These are phyloP conservation scores for Malurus splendens DNA, from an alignment of 2,797 vertebrate genomes.

Conservation along the genomic window DNA sequence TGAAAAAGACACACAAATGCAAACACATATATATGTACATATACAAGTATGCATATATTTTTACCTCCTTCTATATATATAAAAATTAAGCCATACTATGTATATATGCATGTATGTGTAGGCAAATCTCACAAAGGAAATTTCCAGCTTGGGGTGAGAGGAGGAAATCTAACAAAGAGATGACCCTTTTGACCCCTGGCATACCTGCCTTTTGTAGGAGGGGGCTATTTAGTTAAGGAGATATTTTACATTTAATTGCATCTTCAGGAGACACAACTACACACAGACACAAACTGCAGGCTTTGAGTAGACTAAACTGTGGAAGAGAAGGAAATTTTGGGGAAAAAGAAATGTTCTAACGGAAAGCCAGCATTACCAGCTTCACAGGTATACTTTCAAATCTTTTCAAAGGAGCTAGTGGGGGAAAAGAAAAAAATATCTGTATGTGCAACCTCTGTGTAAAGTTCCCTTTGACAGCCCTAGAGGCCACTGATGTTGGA, in stretches of 20 bases:
- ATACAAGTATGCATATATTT: background rate
- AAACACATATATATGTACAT: background rate
- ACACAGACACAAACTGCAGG: background rate
- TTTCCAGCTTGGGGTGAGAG: background rate
- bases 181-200: slow-evolving; percentile 25
- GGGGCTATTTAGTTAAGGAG: slow-evolving; percentile 49
- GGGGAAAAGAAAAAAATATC: background rate
- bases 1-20: background rate
- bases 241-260: background rate
- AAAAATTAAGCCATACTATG: background rate
- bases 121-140: background rate
- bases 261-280: background rate
- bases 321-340: background rate
- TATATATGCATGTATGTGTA: background rate
- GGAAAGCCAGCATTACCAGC: background rate
- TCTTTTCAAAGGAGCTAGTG: background rate
- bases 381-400: background rate
- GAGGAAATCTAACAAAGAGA: background rate
- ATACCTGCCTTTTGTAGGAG: slow-evolving; percentile 39
- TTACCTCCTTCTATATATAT: background rate
- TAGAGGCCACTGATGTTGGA: background rate
- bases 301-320: background rate
- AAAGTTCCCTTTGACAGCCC: slow-evolving; percentile 26
- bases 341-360: background rate
- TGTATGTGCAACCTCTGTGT: background rate